Evolutionary conservation across 2,797 vertebrate species (phyloP).

Genomic region (Remorina albescens): DNA sequence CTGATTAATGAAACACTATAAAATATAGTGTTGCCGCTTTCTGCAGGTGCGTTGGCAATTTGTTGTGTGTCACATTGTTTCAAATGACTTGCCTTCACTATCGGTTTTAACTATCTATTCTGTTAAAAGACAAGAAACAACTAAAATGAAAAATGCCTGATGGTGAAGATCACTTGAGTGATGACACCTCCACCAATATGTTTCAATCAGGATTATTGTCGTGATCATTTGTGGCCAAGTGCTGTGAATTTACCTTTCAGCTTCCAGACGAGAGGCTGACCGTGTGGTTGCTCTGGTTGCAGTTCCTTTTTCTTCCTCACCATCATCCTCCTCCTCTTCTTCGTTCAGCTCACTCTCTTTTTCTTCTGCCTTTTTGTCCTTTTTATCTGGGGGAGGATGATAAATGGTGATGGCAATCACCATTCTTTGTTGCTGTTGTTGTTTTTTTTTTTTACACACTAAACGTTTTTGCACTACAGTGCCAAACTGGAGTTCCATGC

Average conservation of each 20-base stretch:
- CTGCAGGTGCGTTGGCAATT: background rate
- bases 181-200: too few relatives aligned
- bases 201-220: background rate
- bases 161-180: too few relatives aligned
- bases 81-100: background rate
- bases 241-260: slow-evolving; percentile 87
- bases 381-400: slow-evolving; percentile 60
- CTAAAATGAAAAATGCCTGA: background rate
- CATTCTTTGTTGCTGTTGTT: too few relatives aligned
- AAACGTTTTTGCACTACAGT: too few relatives aligned
- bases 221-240: background rate
- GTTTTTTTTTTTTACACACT: too few relatives aligned
- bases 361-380: slow-evolving; percentile 72
- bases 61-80: background rate
- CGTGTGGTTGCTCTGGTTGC: slow-evolving; percentile 89
- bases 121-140: background rate
- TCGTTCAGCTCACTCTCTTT: slow-evolving; percentile 78
- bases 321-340: slow-evolving; percentile 83
- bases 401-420: background rate
- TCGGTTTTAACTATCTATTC: background rate
- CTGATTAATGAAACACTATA: background rate
- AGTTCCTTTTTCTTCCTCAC: slow-evolving; percentile 77
- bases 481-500: too few relatives aligned
- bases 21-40: background rate
- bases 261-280: slow-evolving; percentile 90